Conservation (phyloP, 2,888 invertebrate species). For the Ypsolopha scabrella region DNA sequence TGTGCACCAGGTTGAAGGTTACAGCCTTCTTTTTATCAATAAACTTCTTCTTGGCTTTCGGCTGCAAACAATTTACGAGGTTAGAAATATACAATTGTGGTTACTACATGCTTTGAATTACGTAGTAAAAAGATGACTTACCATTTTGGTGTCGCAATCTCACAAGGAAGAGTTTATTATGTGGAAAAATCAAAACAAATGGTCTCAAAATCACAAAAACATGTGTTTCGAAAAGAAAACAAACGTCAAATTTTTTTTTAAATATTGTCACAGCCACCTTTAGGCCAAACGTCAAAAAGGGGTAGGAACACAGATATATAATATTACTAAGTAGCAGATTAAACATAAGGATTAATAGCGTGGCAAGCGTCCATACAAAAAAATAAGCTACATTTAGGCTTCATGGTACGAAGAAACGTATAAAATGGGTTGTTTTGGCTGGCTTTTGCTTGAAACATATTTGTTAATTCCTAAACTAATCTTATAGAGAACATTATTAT, state of each 20-base stretch:
- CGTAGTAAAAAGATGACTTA: not conserved
- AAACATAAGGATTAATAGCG: too few species aligned
- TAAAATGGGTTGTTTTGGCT: too few species aligned
- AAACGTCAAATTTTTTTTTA: slow-evolving; percentile 17
- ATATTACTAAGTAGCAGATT: too few species aligned
- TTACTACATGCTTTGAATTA: not conserved
- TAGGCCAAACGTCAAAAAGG: too few species aligned
- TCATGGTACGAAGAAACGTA: too few species aligned
- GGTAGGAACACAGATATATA: too few species aligned
- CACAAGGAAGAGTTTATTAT: not conserved
- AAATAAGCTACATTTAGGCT: too few species aligned
- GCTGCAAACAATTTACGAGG: slow-evolving; percentile 42
- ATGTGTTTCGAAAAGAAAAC: slow-evolving; percentile 28
- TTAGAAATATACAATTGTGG: not conserved
- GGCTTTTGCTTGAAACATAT: too few species aligned
- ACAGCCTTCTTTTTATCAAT: slow-evolving; percentile 93
- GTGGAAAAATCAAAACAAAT: slow-evolving; percentile 3
- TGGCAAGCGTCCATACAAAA: too few species aligned
- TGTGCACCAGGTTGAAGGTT: slow-evolving; percentile 92
- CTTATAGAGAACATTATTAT: not conserved
- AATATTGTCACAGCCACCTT: slow-evolving; percentile 4
- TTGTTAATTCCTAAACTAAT: too few species aligned
- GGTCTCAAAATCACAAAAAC: slow-evolving; percentile 25
- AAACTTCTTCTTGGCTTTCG: slow-evolving; percentile 82
- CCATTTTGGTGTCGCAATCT: slow-evolving; percentile 6